Evolutionary conservation across 2,888 invertebrate species (phyloP).

Genomic region (Heliconius erato): DNA sequence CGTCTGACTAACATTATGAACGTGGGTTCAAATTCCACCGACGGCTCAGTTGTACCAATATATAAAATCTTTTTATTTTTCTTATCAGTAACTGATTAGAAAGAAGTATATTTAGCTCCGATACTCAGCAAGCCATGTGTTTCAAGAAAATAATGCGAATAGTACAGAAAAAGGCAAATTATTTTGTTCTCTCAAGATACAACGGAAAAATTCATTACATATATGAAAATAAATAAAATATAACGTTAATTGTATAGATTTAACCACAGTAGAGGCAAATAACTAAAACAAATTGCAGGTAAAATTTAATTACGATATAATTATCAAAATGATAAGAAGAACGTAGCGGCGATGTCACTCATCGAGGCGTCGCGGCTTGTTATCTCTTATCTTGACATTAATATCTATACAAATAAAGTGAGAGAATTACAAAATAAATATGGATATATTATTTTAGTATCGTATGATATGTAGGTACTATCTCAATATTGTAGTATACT

Average conservation of each 20-base stretch:
- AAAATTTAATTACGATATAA: constrained; percentile 17
- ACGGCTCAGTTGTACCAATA: too few species aligned
- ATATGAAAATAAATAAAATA: not conserved
- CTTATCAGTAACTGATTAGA: too few species aligned
- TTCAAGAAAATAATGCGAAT: not conserved
- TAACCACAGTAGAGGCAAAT: not conserved
- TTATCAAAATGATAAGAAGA: constrained; percentile 9
- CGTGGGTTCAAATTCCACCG: too few species aligned
- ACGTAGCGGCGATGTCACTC: constrained; percentile 1
- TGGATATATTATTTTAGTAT: constrained; percentile 14
- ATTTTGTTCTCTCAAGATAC: not conserved
- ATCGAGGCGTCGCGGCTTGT: not conserved
- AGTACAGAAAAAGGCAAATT: not conserved
- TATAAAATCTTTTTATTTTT: too few species aligned
- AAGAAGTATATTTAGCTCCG: too few species aligned
- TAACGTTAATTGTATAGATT: not conserved
- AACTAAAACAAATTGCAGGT: not conserved
- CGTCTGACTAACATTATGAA: too few species aligned
- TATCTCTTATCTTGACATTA: constrained; percentile 23
- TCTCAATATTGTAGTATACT: constrained; percentile 9
- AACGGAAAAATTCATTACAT: not conserved
- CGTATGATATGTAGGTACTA: not conserved
- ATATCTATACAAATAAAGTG: not conserved
- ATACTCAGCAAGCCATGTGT: too few species aligned
- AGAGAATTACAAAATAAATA: constrained; percentile 13